Evolutionary conservation across 2,888 invertebrate species (phyloP), one percentile per base, ranked within the genome.

Genomic region (Taphrorychus bicolor): DNA sequence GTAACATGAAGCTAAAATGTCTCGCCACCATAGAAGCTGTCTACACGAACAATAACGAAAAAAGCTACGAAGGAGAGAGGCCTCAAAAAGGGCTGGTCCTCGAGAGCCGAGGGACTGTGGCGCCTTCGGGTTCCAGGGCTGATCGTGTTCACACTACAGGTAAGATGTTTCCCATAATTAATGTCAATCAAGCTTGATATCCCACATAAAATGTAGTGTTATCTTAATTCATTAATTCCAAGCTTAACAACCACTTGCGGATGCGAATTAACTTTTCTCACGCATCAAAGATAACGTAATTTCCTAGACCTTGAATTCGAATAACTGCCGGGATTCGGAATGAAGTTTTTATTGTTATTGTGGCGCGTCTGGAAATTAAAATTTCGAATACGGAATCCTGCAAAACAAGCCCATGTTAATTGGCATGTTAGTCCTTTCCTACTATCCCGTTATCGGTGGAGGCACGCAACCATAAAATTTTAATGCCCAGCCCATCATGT

Each of bases 1-100:
- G 93, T 79, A 93, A 93, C 83, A 87, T 95, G 85, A 94, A 94
- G 83, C 86, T 94, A 77, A 94, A 93, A 86, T 95, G 94, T 84
- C 87, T 93, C 80, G 94, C 94, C 68, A 93, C 91, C 76, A 94
- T 94, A 82, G 92, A 91, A 63, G 91, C 92, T 40, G 89, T 94
- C 49, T 94, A 94, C 83, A 92, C 91, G 90, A 87, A 91, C 75
- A 93, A 91, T 81, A 94, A 94, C 83, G 94, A 94, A 81, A 92
- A 94, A 81, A 93, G 93, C 77, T 92, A 94, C 57, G 91, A 92
- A 81, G 91, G 92, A 32, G 90, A 90, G 74, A 87, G 89, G 75
- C 87, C 89, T 75, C 87, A 88, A 76, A 89, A 89, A 78, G 90
- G 91, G 58, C 91, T 92, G 72, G 90, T 90, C 52, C 83, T 90